Base-by-base conservation (phyloP, 2,888 invertebrate species). In the Harpalus rufipes region DNA sequence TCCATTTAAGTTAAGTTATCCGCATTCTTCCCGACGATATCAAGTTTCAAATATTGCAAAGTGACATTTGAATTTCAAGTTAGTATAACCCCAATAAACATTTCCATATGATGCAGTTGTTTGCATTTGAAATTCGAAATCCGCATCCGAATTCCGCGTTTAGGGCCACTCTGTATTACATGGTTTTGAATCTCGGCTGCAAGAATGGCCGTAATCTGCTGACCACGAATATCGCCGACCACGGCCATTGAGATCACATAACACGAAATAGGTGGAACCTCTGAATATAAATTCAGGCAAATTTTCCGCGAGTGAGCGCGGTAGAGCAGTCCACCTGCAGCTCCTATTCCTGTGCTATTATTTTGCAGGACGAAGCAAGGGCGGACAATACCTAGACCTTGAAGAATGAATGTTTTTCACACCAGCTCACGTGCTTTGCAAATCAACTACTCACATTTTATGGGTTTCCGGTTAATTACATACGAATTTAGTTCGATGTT, bases 251-350 rank as follows among this genome's bases (percentile, higher is more conserved):
- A 87, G 88, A 87, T 88, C 88, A 88, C 87, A 87, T 87, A 87
- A 88, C 88, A 89, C 86, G 88, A 87, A 89, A 89, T 87, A 88
- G 88, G 88, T 88, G 88, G 88, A 86, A 86, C 88, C 78, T 86
- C 78, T 87, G 88, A 87, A 89, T 89, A 88, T 89, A 89, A 89
- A 89, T 89, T 87, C 88, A 88, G 87, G 87, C 88, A 87, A 87
- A 88, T 88, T 88, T 88, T 88, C 87, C 86, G 85, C 87, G 85
- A 85, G 79, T 79, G 86, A 87, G 74, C 84, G 85, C 68, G 85
- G 81, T 87, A 86, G 84, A 87, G 86, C 87, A 86, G 86, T 32
- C 72, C 56, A 72, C 18, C 82, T 21, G 72, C 72, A 14, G 12
- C 12, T 44, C 39, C 12, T 56, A 3, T 3, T 21, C 21, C 3